Evolutionary conservation across 2,888 invertebrate genomes (phyloP).

Genomic region (Eremobia ochroleuca): DNA sequence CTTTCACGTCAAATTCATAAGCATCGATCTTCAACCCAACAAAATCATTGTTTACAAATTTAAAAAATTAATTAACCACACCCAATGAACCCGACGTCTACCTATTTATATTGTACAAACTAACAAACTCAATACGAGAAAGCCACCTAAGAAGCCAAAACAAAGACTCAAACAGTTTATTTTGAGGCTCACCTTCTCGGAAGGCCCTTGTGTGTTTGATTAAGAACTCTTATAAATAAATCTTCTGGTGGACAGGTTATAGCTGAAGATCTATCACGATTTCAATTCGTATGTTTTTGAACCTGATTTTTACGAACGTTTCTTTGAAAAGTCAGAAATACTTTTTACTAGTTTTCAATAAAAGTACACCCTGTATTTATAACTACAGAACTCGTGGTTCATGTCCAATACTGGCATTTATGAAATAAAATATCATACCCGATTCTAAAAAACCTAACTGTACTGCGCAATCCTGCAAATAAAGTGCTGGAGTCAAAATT

Average conservation of each 20-base stretch:
- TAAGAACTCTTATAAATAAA: conserved; percentile 85
- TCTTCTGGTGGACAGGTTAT: conserved; percentile 71
- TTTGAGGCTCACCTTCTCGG: conserved; percentile 80
- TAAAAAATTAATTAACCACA: conserved; percentile 60
- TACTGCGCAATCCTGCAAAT: not conserved
- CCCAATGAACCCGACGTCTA: conserved; percentile 66
- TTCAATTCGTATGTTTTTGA: conserved; percentile 48
- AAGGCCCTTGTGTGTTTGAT: conserved; percentile 84
- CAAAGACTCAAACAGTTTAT: conserved; percentile 82
- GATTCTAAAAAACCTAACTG: conserved; percentile 4
- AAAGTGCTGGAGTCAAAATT: not conserved
- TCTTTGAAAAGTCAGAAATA: conserved; percentile 27
- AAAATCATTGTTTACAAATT: not conserved
- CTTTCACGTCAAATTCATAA: not conserved
- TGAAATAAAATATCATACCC: not conserved
- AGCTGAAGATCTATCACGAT: conserved; percentile 63
- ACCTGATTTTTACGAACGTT: conserved; percentile 25
- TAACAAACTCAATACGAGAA: conserved; percentile 75
- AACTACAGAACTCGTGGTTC: not conserved
- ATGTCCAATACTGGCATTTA: not conserved
- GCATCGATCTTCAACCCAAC: not conserved
- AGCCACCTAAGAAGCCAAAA: conserved; percentile 87
- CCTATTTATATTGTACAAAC: conserved; percentile 75
- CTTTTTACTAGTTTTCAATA: not conserved
- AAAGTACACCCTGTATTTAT: not conserved